Conservation (phyloP, 2,888 invertebrate species). For the Pollenia angustigena region DNA sequence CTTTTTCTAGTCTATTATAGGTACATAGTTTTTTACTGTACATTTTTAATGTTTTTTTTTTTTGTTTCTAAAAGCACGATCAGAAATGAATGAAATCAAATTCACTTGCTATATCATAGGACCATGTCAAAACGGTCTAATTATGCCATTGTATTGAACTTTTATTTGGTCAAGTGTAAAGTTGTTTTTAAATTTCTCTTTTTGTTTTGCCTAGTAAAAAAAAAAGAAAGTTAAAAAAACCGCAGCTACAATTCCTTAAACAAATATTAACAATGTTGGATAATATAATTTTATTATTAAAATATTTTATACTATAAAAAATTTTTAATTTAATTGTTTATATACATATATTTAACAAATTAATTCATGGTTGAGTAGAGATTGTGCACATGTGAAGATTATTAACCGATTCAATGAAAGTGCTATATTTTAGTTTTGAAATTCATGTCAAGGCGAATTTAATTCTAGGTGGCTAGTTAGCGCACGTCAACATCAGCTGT, state of each 20-base stretch:
- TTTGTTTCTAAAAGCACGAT: not conserved
- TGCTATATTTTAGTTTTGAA: constrained; percentile 13
- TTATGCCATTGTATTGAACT: not conserved
- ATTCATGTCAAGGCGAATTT: not conserved
- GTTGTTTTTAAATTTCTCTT: not conserved
- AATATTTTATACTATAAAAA: not conserved
- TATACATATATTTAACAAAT: constrained; percentile 9
- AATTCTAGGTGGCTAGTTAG: no score
- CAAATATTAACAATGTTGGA: constrained; percentile 49
- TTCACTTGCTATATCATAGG: constrained; percentile 73
- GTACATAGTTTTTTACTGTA: not conserved
- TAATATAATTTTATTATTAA: constrained; percentile 19
- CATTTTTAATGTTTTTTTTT: not conserved
- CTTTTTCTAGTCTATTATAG: no score
- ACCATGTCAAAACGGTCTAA: constrained; percentile 51
- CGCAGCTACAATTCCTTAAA: not conserved
- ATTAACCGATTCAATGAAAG: constrained; percentile 41
- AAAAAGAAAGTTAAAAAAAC: constrained; percentile 51
- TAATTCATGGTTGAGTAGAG: constrained; percentile 21
- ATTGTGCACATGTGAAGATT: constrained; percentile 22
- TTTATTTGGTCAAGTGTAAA: not conserved
- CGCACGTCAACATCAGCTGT: no score
- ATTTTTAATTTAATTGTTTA: not conserved
- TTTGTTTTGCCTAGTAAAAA: not conserved
- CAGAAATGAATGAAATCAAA: constrained; percentile 46